phyloP scores from a whole-genome alignment of 2,797 vertebrate genomes.

The Pseudomugil tenellus region DNA sequence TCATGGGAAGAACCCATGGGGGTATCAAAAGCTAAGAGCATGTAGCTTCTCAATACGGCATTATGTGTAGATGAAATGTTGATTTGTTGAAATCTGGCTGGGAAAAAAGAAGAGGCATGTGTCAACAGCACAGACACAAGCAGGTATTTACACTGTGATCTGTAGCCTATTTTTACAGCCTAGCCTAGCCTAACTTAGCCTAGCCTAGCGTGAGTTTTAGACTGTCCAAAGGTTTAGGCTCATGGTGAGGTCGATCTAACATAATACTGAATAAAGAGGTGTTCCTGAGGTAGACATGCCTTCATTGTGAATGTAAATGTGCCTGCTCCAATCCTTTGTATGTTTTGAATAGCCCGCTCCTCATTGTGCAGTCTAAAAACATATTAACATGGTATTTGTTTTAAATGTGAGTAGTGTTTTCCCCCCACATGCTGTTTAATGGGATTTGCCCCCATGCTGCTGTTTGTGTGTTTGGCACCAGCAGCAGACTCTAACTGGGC shows the following conservation, averaged over 20 bases:
- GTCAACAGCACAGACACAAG: not conserved
- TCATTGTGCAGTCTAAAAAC: slow-evolving; percentile 55
- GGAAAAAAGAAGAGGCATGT: not conserved
- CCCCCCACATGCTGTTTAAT: slow-evolving; percentile 62
- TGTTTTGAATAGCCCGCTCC: slow-evolving; percentile 47
- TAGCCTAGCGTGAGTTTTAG: too few relatives aligned
- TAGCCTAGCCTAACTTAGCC: not conserved
- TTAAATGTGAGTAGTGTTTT: slow-evolving; percentile 58
- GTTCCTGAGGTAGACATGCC: not conserved
- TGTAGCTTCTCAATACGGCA: not conserved
- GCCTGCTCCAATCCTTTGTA: slow-evolving; percentile 17
- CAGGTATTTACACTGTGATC: not conserved
- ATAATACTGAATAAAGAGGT: too few relatives aligned
- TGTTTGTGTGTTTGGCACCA: slow-evolving; percentile 70
- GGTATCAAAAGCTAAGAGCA: not conserved
- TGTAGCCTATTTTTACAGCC: not conserved
- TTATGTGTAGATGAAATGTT: not conserved
- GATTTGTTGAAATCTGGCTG: not conserved
- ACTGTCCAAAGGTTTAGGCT: not conserved
- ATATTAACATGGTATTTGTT: slow-evolving; percentile 64
- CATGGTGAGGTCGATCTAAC: not conserved
- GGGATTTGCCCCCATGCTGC: slow-evolving; percentile 52
- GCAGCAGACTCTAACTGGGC: slow-evolving; percentile 60
- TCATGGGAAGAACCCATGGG: too few relatives aligned
- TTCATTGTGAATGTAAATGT: slow-evolving; percentile 20